Base-by-base conservation (phyloP, 2,888 invertebrate species). In the Troilus luridus region DNA sequence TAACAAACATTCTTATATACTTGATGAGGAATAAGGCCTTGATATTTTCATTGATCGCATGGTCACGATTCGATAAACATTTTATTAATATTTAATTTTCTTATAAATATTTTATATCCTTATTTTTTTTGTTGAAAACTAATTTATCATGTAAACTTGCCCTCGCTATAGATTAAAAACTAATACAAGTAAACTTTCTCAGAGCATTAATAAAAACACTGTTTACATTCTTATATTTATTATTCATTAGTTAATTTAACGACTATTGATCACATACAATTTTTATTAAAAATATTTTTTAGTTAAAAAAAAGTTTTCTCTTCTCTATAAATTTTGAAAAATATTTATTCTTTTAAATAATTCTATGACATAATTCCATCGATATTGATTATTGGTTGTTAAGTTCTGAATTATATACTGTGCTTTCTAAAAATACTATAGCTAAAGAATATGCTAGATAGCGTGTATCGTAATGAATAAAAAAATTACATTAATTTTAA, bases 381-480 rank as follows among this genome's bases (percentile, higher is more conserved):
- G 27, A 6, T 77, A 77, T 77, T 77, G 72, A 77, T 77, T 77
- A 77, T 77, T 77, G 72, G 41, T 77, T 77, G 72, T 77, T 77
- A 27, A 17, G 27, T 77, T 77, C 72, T 77, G 72, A 77, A 77
- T 77, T 41, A 77, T 77, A 17, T 77, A 77, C 72, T 17, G 27
- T 8, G 27, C 5, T 77, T 1, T 27, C 72, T 77, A 77, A 77
- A 77, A 41, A 77, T 77, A 17, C 72, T 77, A 77, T 41, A 27
- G 72, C 72, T 27, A 41, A 41, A 41, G 24, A 67, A 24, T 24
- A 67, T 67, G 24, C 12, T 10, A 24, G 11, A 14, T 19, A 77
- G 72, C 17, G 41, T 27, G 72, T 77, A 21, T 77, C 17, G 41
- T 77, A 17, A 7, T 8, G 12, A 27, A 77, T 24, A 67, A 64